Evolutionary conservation across 2,888 invertebrate genomes (phyloP), one percentile per base, ranked within the genome.

Genomic region (Papilio protenor): DNA sequence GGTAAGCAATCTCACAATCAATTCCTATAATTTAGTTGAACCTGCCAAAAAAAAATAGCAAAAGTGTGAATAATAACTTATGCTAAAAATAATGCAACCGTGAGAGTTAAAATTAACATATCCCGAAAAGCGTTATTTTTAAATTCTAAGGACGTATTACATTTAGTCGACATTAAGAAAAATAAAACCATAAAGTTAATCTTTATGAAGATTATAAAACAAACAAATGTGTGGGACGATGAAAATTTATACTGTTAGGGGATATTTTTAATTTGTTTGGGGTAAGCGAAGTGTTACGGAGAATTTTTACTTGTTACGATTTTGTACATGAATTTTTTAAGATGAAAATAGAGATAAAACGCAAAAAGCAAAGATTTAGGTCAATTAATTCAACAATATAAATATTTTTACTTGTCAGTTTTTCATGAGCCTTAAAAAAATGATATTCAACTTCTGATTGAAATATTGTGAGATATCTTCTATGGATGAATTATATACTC

Each of bases 1-100:
- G 87, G 88, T 33, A 2, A 27, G 27, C 27, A 27, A 27, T 27
- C 27, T 27, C 2, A 27, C 27, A 27, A 27, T 5, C 27, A 27
- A 27, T 5, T 6, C 18, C 16, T 52, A 52, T 16, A 16, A 16
- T 52, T 52, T 52, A 14, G 16, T 3, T 5, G 52, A 2, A 18
- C 52, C 52, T 18, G 52, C 5, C 18, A 14, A 18, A 18, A 52
- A 52, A 52, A 52, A 52, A 52, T 52, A 52, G 52, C 52, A 52
- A 52, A 52, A 14, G 5, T 52, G 11, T 52, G 16, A 18, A 52
- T 52, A 52, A 52, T 52, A 52, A 52, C 12, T 52, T 14, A 1
- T 16, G 0, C 1, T 52, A 5, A 52, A 52, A 52, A 52, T 16
- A 52, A 5, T 47, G 47, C 14, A 16, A 52, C 2, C 1, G 2